Conservation (phyloP, 2,113 vertebrate genomes). For the Melanerpes aurifrons region DNA sequence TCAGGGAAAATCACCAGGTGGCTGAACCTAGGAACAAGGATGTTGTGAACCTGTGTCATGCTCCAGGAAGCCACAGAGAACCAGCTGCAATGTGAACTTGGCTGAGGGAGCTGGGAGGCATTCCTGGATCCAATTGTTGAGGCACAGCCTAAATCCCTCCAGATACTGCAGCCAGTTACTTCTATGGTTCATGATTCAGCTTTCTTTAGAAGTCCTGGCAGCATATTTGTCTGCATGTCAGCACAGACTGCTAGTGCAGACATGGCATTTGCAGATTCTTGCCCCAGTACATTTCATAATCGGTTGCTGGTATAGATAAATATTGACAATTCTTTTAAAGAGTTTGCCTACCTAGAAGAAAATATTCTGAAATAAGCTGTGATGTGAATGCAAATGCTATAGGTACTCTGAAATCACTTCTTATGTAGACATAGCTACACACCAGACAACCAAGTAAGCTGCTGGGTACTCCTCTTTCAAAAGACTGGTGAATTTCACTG, state of each 20-base stretch:
- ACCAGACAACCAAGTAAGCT: background rate
- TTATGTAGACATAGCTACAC: background rate
- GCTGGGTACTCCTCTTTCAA: background rate
- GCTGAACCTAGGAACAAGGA: background rate
- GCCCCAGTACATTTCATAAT: background rate
- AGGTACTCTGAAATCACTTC: background rate
- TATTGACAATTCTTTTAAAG: background rate
- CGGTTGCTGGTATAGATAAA: background rate
- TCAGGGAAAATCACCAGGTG: background rate
- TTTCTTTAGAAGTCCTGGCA: constrained; percentile 30
- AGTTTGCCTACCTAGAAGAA: background rate
- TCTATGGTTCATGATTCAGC: constrained; percentile 5
- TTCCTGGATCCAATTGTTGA: background rate
- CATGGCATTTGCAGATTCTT: background rate
- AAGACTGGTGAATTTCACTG: background rate
- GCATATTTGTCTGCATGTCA: background rate
- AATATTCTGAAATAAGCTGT: background rate
- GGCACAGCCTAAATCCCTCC: background rate
- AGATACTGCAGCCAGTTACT: background rate
- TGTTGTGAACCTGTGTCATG: background rate
- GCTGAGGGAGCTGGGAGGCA: background rate
- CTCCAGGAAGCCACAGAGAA: background rate
- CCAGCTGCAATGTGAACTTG: background rate
- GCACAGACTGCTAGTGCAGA: background rate
- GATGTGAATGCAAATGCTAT: background rate